phyloP scores from a whole-genome alignment of 2,797 vertebrate genomes.

The Distichodus sexfasciatus region DNA sequence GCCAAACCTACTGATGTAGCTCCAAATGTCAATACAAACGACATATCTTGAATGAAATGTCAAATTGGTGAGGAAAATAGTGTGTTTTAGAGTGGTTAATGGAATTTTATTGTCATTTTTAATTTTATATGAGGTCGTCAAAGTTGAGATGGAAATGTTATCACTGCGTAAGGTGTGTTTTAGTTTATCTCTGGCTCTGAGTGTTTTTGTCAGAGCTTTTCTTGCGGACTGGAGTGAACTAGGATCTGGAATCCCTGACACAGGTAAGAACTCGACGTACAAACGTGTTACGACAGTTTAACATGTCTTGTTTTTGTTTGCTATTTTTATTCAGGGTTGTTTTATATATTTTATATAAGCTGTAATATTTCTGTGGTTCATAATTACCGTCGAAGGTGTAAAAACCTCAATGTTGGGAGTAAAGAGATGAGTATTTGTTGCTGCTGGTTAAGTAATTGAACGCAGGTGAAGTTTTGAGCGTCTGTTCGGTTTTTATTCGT shows the following conservation, averaged over 20 bases:
- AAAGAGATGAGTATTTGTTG: too few species aligned
- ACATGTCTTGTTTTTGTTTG: neutral
- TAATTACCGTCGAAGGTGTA: too few species aligned
- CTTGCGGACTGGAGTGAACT: slow-evolving; percentile 30
- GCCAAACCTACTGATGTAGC: neutral
- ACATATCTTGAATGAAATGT: too few species aligned
- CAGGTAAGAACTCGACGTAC: slow-evolving; percentile 54
- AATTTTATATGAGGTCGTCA: neutral
- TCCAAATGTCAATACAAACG: neutral
- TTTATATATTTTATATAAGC: neutral
- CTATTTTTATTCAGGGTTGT: neutral
- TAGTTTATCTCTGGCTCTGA: slow-evolving; percentile 32
- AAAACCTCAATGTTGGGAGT: too few species aligned
- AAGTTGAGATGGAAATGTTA: neutral
- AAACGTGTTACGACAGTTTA: neutral
- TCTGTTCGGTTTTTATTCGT: too few species aligned
- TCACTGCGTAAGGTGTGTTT: slow-evolving; percentile 26
- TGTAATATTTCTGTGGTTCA: too few species aligned
- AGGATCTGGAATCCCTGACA: slow-evolving; percentile 40
- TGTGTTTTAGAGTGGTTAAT: too few species aligned
- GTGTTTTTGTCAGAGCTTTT: slow-evolving; percentile 25
- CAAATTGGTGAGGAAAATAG: too few species aligned
- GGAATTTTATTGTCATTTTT: neutral
- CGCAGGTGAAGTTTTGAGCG: too few species aligned
- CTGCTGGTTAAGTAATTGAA: too few species aligned